Evolutionary conservation across 2,888 invertebrate species (phyloP).

Genomic region (Tinea pellionella): DNA sequence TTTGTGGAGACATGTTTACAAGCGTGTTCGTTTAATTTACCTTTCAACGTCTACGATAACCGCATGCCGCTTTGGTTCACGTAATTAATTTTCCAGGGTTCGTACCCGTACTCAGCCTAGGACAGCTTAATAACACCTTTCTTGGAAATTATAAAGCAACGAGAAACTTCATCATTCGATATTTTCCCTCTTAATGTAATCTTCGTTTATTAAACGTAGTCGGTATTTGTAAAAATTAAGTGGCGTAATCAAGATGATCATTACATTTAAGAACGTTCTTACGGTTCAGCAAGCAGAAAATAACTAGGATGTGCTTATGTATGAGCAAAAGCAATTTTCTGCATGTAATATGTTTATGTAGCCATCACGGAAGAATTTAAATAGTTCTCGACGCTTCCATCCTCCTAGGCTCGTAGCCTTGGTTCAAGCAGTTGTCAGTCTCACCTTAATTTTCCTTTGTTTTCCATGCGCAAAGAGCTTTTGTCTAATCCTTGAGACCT

Average conservation of each 20-base stretch:
- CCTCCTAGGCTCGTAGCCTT: constrained; percentile 4
- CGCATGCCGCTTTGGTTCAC: constrained; percentile 39
- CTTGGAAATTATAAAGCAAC: constrained; percentile 19
- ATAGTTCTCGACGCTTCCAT: constrained; percentile 4
- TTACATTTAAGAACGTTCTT: neutral
- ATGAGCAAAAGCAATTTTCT: constrained; percentile 22
- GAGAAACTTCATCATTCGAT: constrained; percentile 10
- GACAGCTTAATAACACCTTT: constrained; percentile 23
- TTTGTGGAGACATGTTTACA: constrained; percentile 19
- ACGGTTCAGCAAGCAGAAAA: neutral
- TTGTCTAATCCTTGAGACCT: neutral
- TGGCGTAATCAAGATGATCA: neutral
- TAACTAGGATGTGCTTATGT: neutral
- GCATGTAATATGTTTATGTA: constrained; percentile 19
- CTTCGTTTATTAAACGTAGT: neutral
- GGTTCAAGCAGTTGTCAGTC: constrained; percentile 14
- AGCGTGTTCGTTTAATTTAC: constrained; percentile 47
- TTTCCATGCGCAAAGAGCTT: constrained; percentile 7
- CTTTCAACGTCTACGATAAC: constrained; percentile 43
- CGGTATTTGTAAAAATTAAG: neutral
- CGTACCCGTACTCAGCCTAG: constrained; percentile 24
- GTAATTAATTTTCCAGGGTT: constrained; percentile 53
- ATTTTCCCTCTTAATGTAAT: neutral
- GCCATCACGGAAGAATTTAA: constrained; percentile 25
- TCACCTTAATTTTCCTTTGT: constrained; percentile 17